These are phyloP conservation scores for Corbicula japonica DNA, from an alignment of 2,888 invertebrate species.

Conservation along the genomic window DNA sequence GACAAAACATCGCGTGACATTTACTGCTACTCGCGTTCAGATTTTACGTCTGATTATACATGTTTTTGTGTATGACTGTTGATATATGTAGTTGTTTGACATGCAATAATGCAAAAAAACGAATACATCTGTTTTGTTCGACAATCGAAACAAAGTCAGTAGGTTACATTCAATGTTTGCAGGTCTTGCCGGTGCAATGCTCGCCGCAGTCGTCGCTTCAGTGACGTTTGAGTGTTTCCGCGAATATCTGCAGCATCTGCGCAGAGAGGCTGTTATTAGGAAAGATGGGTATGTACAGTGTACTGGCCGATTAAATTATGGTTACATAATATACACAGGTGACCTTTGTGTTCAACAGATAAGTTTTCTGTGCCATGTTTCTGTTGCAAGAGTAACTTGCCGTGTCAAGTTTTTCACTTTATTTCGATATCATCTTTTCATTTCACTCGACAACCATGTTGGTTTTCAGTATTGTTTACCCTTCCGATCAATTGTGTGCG, in stretches of 20 bases:
- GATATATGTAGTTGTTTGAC: not conserved
- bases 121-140: too few relatives aligned
- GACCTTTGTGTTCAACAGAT: too few relatives aligned
- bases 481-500: too few relatives aligned
- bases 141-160: not conserved
- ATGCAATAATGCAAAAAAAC: not conserved
- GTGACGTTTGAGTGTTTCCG: constrained; percentile 62
- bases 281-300: constrained; percentile 43
- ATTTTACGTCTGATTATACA: not conserved
- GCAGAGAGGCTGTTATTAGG: constrained; percentile 31
- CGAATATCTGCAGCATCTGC: constrained; percentile 51
- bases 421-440: too few relatives aligned
- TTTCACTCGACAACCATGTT: too few relatives aligned
- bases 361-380: too few relatives aligned
- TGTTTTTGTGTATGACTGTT: not conserved
- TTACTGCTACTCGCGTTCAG: not conserved
- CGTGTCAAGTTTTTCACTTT: too few relatives aligned
- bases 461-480: too few relatives aligned
- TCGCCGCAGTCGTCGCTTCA: constrained; percentile 52
- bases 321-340: too few relatives aligned
- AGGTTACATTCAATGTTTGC: constrained; percentile 3
- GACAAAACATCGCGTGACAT: too few relatives aligned
- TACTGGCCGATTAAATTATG: too few relatives aligned
- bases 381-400: too few relatives aligned
- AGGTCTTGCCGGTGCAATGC: constrained; percentile 58